Evolutionary conservation across 35 echinoderm and acorn worm genomes (phyloP).

Genomic region (Amphiura filiformis): DNA sequence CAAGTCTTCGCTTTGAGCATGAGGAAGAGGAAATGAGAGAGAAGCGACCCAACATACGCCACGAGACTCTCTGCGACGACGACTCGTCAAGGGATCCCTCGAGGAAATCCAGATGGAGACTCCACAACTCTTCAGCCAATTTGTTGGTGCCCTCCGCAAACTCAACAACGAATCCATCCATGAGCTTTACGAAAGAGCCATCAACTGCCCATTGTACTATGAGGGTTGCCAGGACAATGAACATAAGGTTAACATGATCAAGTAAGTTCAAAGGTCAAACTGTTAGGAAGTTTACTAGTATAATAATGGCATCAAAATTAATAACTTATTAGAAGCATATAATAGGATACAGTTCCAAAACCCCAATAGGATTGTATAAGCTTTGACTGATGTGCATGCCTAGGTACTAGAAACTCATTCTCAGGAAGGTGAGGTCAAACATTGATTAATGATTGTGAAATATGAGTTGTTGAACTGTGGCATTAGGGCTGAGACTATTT

Average conservation of each 20-base stretch:
- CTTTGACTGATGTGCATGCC: not conserved
- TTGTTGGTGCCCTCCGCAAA: constrained; percentile 60
- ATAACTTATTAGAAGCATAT: not conserved
- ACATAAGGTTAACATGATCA: constrained; percentile 58
- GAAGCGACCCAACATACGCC: constrained; percentile 27
- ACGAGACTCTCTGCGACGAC: constrained; percentile 52
- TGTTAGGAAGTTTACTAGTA: not conserved
- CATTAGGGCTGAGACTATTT: too few relatives aligned
- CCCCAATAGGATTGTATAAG: not conserved
- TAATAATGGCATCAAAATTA: not conserved
- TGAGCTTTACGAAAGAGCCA: constrained; percentile 65
- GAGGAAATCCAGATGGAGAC: constrained; percentile 81
- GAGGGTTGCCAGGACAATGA: constrained; percentile 56
- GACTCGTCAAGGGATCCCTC: constrained; percentile 66
- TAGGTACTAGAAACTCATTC: not conserved
- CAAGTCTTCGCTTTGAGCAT: constrained; percentile 56
- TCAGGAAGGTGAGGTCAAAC: not conserved
- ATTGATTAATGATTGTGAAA: too few relatives aligned
- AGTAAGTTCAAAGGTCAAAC: constrained; percentile 27
- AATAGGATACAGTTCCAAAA: not conserved
- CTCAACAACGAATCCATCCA: constrained; percentile 90
- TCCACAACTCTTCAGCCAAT: constrained; percentile 77
- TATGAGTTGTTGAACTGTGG: too few relatives aligned
- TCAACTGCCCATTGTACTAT: constrained; percentile 50
- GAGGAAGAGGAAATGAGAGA: constrained; percentile 29